Evolutionary conservation across 2,888 invertebrate species (phyloP), one percentile per base, ranked within the genome.

Genomic region (Drosophila pseudotalamancana): DNA sequence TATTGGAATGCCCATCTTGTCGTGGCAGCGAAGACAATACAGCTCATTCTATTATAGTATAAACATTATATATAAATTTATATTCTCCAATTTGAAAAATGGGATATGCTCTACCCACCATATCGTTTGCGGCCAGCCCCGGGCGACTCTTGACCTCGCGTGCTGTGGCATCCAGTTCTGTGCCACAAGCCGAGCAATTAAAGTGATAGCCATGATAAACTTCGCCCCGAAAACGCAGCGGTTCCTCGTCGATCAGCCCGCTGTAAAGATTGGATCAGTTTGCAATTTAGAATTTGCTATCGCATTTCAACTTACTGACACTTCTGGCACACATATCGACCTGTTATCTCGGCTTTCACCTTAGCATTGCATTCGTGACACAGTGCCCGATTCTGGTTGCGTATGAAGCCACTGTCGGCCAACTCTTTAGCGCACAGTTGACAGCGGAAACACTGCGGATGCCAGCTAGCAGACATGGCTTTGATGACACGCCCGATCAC

Each of bases 1-100:
- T 82, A 99, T 99, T n/a, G 99, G 99, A 72, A 99, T 98, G 23
- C 99, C 99, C 99, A 99, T 99, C 93, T 99, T 99, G 92, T 99
- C 99, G 90, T 99, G 99, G 90, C 99, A 99, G 53, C 99, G 95
- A 74, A 99, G 93, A 90, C 99, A 99, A 92, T 99, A 99, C 54
- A 99, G 92, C 88, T 99, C 99, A 90, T 97, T 97, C 96, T 96
- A 88, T 42, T 5, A 27, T 0, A n/a, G 46, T 8, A 37, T 1
- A 29, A 2, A 4, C 1, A 4, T 23, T 18, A 19, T 9, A 49
- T 16, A 9, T 18, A 21, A 12, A 14, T 0, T 16, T 6, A 11
- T 11, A n/a, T n/a, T n/a, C n/a, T n/a, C n/a, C n/a, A n/a, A n/a
- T n/a, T n/a, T n/a, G n/a, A n/a, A n/a, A n/a, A n/a, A n/a, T n/a